Evolutionary conservation across 53 echinoderm and acorn worm genomes (phyloP).

Genomic region (Henricia sp.): DNA sequence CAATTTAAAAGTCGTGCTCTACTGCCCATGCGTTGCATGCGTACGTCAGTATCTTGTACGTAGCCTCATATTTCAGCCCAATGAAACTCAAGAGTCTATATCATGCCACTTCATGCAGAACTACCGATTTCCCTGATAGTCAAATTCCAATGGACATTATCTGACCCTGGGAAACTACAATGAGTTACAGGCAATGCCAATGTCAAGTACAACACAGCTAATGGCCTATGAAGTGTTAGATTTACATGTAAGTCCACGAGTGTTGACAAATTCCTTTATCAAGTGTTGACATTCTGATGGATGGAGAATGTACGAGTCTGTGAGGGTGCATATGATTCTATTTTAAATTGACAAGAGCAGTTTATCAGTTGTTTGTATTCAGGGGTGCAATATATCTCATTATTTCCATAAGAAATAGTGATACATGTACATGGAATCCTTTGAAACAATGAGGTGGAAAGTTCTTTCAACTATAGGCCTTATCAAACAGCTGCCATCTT

Average conservation of each 20-base stretch:
- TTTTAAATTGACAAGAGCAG: too few species aligned
- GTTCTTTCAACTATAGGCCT: too few species aligned
- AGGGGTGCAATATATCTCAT: too few species aligned
- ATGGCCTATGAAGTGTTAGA: constrained; percentile 49
- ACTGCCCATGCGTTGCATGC: neutral
- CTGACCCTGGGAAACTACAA: neutral
- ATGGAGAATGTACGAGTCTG: too few species aligned
- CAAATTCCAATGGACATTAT: neutral
- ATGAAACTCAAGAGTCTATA: constrained; percentile 8
- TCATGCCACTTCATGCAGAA: neutral
- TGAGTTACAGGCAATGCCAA: neutral
- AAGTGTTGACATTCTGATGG: constrained; percentile 43
- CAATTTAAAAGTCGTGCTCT: neutral
- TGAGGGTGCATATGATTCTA: too few species aligned
- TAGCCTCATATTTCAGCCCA: neutral
- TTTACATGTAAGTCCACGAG: neutral
- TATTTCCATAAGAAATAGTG: too few species aligned
- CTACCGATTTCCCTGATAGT: neutral
- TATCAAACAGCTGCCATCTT: too few species aligned
- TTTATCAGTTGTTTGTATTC: too few species aligned
- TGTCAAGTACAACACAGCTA: constrained; percentile 42
- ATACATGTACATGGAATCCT: too few species aligned
- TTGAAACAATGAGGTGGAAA: too few species aligned
- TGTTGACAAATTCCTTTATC: constrained; percentile 41
- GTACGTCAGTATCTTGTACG: neutral